These are phyloP conservation scores for Macaria notata DNA, from an alignment of 2,888 invertebrate species.

Conservation along the genomic window DNA sequence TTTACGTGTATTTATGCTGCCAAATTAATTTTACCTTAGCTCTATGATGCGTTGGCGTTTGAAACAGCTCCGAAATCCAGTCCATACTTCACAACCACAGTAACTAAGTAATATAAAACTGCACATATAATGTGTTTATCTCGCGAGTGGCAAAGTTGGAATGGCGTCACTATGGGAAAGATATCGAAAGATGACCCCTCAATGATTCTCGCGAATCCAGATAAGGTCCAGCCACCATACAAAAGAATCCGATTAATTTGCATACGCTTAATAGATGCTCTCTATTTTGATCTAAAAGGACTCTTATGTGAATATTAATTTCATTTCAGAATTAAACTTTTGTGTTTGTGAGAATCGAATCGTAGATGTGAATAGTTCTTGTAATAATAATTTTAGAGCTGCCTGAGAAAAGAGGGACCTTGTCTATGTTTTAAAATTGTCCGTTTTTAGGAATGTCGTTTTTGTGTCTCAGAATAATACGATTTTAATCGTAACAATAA, in stretches of 20 bases:
- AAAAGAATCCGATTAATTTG: slow-evolving; percentile 63
- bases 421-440: not conserved
- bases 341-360: slow-evolving; percentile 36
- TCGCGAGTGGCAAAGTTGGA: slow-evolving; percentile 60
- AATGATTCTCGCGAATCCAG: slow-evolving; percentile 68
- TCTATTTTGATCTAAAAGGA: slow-evolving; percentile 39
- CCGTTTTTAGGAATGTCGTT: too few species aligned
- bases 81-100: slow-evolving; percentile 53
- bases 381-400: slow-evolving; percentile 13
- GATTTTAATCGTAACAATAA: too few species aligned
- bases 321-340: slow-evolving; percentile 37
- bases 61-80: slow-evolving; percentile 77
- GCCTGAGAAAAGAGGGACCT: slow-evolving; percentile 5
- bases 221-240: slow-evolving; percentile 65
- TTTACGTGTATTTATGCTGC: too few species aligned
- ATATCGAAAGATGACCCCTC: slow-evolving; percentile 75
- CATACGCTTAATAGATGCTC: slow-evolving; percentile 51
- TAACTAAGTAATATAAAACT: slow-evolving; percentile 18
- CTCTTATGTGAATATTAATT: slow-evolving; percentile 52
- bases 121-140: slow-evolving; percentile 53
- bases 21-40: slow-evolving; percentile 55
- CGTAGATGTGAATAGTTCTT: slow-evolving; percentile 21
- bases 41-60: slow-evolving; percentile 63
- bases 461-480: too few species aligned
- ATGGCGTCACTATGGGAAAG: slow-evolving; percentile 65